These are phyloP conservation scores for Ursus arctos DNA, from an alignment of 2,113 vertebrate genomes.

Conservation along the genomic window DNA sequence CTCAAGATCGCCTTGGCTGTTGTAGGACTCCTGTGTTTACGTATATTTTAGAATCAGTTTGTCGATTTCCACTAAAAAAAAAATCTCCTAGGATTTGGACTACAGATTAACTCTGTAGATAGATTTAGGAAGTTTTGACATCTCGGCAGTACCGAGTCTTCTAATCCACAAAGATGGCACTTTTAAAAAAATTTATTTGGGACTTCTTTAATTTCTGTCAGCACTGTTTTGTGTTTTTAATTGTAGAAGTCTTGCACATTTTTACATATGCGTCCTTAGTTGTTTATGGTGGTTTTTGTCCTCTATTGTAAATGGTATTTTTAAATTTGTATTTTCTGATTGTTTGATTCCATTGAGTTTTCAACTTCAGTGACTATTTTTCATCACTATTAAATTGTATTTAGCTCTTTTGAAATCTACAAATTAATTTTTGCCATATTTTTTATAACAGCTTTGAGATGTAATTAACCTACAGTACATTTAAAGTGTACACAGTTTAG, in stretches of 20 bases:
- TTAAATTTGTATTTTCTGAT: not conserved
- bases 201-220: not conserved
- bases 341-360: not conserved
- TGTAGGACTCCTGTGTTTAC: not conserved
- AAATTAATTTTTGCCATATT: not conserved
- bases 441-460: not conserved
- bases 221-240: not conserved
- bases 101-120: not conserved
- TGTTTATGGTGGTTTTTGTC: not conserved
- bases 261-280: not conserved
- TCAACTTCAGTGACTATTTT: not conserved
- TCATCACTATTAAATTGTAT: not conserved
- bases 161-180: not conserved
- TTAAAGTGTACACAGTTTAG: not conserved
- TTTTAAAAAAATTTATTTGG: not conserved
- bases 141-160: not conserved
- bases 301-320: not conserved
- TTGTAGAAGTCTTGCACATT: not conserved
- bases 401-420: not conserved
- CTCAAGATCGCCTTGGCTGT: not conserved
- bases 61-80: not conserved
- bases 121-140: not conserved
- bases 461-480: not conserved
- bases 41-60: not conserved
- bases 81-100: not conserved